These are phyloP conservation scores for Poecilia velifera DNA, from an alignment of 2,797 vertebrate species.

Conservation along the genomic window DNA sequence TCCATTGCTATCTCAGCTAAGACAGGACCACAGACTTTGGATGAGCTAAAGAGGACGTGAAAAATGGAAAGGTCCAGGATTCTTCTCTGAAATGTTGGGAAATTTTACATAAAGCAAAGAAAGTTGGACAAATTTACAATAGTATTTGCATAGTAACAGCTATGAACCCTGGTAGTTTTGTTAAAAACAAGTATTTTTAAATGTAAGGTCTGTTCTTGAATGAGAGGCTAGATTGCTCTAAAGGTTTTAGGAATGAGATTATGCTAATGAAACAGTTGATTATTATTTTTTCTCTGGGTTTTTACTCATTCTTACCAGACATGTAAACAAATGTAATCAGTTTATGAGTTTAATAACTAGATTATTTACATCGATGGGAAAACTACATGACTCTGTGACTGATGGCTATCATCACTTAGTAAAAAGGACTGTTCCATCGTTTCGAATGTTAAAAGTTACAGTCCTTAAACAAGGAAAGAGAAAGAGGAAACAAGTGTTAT, in stretches of 20 bases:
- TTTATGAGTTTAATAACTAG: background rate
- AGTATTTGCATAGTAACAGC: background rate
- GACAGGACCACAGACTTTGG: background rate
- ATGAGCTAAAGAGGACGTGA: background rate
- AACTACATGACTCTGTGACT: background rate
- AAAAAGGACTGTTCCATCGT: background rate
- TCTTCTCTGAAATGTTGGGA: background rate
- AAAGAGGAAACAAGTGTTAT: background rate
- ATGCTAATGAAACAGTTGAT: background rate
- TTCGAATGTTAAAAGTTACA: background rate
- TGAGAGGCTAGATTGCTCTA: background rate
- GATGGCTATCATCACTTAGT: background rate
- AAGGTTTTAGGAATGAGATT: background rate
- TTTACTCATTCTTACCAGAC: background rate
- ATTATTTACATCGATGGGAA: background rate
- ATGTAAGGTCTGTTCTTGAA: background rate
- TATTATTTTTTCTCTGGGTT: background rate
- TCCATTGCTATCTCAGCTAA: background rate
- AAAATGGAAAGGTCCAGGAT: background rate
- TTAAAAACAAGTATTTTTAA: background rate
- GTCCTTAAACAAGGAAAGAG: background rate
- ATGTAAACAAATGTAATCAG: background rate
- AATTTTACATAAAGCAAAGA: background rate
- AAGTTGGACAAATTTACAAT: background rate
- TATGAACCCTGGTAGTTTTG: background rate